A percentile compares a stretch with the other conserved stretches of the same genome.
These are phyloP conservation scores for Thecocarcelia acutangulata DNA, from an alignment of 2,888 invertebrate species.

Conservation along the genomic window DNA sequence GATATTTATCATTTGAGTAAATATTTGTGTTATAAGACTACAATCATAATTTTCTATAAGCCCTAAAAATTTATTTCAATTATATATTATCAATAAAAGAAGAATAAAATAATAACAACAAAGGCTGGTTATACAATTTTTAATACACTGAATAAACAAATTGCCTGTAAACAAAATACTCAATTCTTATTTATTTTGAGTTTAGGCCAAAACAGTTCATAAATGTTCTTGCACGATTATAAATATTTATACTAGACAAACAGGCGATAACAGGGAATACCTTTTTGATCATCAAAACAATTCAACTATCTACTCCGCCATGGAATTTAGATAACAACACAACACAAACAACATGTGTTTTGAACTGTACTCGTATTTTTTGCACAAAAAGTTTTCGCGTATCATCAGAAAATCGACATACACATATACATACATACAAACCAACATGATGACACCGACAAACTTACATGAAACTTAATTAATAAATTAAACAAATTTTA, in stretches of 20 bases:
- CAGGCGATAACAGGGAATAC: conserved; percentile 1
- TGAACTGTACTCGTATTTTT: not conserved
- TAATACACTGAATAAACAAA: conserved; percentile 1
- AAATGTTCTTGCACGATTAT: conserved; percentile 6
- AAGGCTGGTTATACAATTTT: not conserved
- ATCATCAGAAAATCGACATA: too few relatives aligned
- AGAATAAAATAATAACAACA: not conserved
- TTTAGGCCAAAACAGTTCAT: conserved; percentile 1
- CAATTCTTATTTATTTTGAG: conserved; percentile 22
- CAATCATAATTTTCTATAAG: too few relatives aligned
- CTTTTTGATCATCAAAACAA: conserved; percentile 2
- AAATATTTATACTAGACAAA: conserved; percentile 22
- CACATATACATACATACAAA: not conserved
- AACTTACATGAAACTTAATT: not conserved
- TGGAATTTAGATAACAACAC: not conserved
- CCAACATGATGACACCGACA: conserved; percentile 7
- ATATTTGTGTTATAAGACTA: too few relatives aligned
- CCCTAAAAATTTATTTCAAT: too few relatives aligned
- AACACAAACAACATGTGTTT: conserved; percentile 16
- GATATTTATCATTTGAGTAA: too few relatives aligned
- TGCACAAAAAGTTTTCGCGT: not conserved
- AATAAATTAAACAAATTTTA: conserved; percentile 1
- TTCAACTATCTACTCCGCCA: not conserved
- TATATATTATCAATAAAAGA: too few relatives aligned
- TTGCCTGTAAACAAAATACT: conserved; percentile 16